These are phyloP conservation scores for Drosophila anomalata DNA, from an alignment of 2,888 invertebrate genomes.

Conservation along the genomic window DNA sequence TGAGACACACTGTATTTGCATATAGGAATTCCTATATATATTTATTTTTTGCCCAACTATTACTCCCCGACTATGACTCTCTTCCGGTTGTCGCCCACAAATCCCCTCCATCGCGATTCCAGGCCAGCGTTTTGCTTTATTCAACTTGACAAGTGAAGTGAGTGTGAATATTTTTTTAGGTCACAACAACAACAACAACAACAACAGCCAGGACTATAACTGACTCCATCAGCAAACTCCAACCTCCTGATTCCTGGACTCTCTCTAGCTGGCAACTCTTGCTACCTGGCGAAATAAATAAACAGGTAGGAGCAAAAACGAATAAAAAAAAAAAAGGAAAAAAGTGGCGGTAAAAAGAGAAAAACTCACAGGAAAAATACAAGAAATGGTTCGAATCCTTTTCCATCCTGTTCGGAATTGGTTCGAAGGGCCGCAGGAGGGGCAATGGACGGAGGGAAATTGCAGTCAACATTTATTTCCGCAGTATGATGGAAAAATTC, in stretches of 20 bases:
- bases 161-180: constrained; percentile 78
- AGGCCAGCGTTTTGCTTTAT: constrained; percentile 52
- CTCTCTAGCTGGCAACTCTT: constrained; percentile 29
- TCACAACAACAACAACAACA: constrained; percentile 62
- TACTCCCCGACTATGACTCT: constrained; percentile 5
- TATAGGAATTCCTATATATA: constrained; percentile 32
- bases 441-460: constrained; percentile 51
- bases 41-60: constrained; percentile 6
- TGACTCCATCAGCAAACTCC: constrained; percentile 21
- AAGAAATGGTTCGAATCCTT: constrained; percentile 73
- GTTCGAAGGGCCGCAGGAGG: constrained; percentile 15
- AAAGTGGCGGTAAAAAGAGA: constrained; percentile 9
- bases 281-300: constrained; percentile 53
- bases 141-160: constrained; percentile 77
- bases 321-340: constrained; percentile 18
- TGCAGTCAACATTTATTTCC: constrained; percentile 77
- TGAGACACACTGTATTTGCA: constrained; percentile 23
- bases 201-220: constrained; percentile 3
- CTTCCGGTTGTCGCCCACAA: constrained; percentile 13
- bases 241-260: constrained; percentile 52
- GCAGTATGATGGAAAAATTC: constrained; percentile 75
- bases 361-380: constrained; percentile 47
- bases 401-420: constrained; percentile 66
- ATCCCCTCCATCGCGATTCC: constrained; percentile 17
- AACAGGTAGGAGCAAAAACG: constrained; percentile 16